These are phyloP conservation scores for Paguma larvata DNA, from an alignment of 2,797 vertebrate genomes.

Conservation along the genomic window DNA sequence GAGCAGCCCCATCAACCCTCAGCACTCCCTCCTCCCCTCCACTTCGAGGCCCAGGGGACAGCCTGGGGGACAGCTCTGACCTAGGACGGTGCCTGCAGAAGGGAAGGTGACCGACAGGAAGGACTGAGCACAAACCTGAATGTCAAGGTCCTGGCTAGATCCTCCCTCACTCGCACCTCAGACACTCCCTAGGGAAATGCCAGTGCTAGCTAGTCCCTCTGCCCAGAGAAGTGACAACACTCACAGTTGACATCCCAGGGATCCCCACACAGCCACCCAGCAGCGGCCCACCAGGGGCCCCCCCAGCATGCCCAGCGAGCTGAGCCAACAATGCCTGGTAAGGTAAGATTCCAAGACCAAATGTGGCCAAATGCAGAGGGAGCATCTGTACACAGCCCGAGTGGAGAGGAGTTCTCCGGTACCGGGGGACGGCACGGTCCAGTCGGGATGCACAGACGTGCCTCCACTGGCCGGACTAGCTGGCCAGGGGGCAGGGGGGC, in stretches of 20 bases:
- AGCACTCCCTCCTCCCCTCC: neutral
- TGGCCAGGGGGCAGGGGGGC: rapidly evolving
- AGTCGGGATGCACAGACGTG: rapidly evolving
- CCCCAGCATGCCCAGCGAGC: too few relatives aligned
- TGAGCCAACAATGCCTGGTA: rapidly evolving
- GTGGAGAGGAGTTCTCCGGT: neutral
- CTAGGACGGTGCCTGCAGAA: neutral
- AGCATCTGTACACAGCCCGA: neutral
- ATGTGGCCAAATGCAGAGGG: neutral
- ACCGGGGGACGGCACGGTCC: rapidly evolving
- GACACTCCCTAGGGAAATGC: neutral
- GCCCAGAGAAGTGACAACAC: neutral
- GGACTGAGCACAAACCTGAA: neutral
- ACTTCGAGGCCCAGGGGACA: too few relatives aligned
- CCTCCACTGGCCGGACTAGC: rapidly evolving
- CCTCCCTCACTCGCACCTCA: neutral
- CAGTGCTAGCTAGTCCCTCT: neutral
- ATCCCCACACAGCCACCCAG: rapidly evolving
- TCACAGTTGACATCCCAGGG: neutral
- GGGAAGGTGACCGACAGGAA: neutral
- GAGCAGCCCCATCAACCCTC: neutral
- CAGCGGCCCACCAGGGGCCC: too few relatives aligned
- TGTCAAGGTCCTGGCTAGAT: neutral
- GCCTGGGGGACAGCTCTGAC: neutral
- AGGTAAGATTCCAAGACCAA: neutral